These are phyloP conservation scores for Vulpes ferrilata DNA, from an alignment of 2,113 vertebrate species.

Conservation along the genomic window DNA sequence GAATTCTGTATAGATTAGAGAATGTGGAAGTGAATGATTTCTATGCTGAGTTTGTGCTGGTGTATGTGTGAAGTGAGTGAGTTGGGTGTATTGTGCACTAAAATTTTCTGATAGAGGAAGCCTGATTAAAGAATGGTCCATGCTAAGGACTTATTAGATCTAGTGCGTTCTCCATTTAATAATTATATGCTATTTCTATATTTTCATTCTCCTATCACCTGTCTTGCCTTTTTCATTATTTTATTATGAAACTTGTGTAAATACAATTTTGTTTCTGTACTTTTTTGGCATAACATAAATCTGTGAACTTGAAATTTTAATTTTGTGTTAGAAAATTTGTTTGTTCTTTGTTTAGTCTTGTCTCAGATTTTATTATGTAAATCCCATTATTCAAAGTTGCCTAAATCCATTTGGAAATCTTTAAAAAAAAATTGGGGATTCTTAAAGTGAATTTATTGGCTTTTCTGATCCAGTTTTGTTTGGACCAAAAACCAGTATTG, in stretches of 20 bases:
- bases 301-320: slow-evolving; percentile 98
- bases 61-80: slow-evolving; percentile 96
- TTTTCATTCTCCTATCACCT: slow-evolving; percentile 91
- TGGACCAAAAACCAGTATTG: slow-evolving; percentile 99
- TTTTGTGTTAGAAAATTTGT: slow-evolving; percentile 94
- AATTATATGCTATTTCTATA: slow-evolving; percentile 92
- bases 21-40: slow-evolving; percentile 88
- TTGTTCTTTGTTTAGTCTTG: slow-evolving; percentile 94
- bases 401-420: slow-evolving; percentile 99
- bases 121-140: slow-evolving; percentile 89
- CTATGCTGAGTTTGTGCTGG: slow-evolving; percentile 89
- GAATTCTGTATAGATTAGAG: slow-evolving; percentile 94
- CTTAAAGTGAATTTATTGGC: slow-evolving; percentile 99
- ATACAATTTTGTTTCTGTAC: slow-evolving; percentile 94
- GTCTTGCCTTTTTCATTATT: slow-evolving; percentile 91
- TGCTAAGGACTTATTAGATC: slow-evolving; percentile 94
- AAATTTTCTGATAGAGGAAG: slow-evolving; percentile 92
- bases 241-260: slow-evolving; percentile 98
- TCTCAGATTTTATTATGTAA: slow-evolving; percentile 99
- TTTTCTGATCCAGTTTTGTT: slow-evolving; percentile 99
- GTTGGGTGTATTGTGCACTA: slow-evolving; percentile 93
- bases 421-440: slow-evolving; percentile 99
- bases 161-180: slow-evolving; percentile 94
- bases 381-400: slow-evolving; percentile 99
- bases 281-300: slow-evolving; percentile 95